Evolutionary conservation across 2,113 vertebrate species (phyloP).

Genomic region (Neolamprologus longior): DNA sequence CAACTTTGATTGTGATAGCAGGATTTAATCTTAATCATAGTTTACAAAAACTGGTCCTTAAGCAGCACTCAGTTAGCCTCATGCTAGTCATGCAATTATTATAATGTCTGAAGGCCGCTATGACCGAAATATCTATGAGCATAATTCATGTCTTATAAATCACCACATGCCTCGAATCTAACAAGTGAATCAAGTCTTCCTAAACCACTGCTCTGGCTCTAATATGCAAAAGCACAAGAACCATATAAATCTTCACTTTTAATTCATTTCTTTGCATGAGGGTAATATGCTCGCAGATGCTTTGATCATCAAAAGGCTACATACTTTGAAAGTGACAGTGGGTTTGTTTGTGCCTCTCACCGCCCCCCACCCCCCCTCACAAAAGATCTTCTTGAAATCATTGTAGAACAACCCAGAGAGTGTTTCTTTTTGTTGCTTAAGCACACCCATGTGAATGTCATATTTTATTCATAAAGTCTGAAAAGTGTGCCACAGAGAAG

Average conservation of each 20-base stretch:
- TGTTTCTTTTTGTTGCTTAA: constrained; percentile 58
- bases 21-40: neutral
- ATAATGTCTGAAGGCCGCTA: neutral
- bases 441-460: constrained; percentile 53
- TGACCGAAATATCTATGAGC: constrained; percentile 15
- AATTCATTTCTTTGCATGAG: neutral
- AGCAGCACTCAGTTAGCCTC: neutral
- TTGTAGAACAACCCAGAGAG: constrained; percentile 49
- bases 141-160: constrained; percentile 26
- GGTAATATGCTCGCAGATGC: neutral
- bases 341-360: constrained; percentile 1
- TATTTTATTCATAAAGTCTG: constrained; percentile 58
- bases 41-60: neutral
- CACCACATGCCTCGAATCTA: neutral
- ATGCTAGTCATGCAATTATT: constrained; percentile 1
- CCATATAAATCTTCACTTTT: neutral
- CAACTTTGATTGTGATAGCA: neutral
- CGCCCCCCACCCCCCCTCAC: neutral
- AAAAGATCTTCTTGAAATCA: constrained; percentile 27
- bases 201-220: constrained; percentile 20
- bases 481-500: constrained; percentile 62
- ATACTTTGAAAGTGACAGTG: constrained; percentile 11
- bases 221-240: constrained; percentile 29
- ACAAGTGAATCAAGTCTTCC: constrained; percentile 20
- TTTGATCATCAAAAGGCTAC: neutral